Percentiles rank a stretch among this genome's conserved stretches.
Conservation (phyloP, 2,888 invertebrate species). For the Lasioglossum oenotherae region DNA sequence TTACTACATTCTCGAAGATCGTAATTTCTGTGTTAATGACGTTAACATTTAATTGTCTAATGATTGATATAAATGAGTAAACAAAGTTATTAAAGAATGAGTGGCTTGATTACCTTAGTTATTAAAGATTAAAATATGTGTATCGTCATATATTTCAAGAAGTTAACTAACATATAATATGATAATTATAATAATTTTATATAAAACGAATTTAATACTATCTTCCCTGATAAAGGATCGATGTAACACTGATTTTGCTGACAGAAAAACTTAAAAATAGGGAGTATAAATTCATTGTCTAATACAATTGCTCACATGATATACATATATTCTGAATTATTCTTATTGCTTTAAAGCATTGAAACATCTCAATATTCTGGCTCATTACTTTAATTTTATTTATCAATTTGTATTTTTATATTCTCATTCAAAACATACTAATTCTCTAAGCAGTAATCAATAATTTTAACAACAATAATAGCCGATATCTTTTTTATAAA, state of each 20-base stretch:
- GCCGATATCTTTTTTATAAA: neutral
- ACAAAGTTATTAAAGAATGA: neutral
- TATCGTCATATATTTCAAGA: neutral
- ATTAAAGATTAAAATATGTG: neutral
- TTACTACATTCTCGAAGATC: neutral
- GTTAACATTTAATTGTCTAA: neutral
- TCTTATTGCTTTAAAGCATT: neutral
- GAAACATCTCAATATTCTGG: neutral
- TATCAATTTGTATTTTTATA: neutral
- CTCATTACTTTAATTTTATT: neutral
- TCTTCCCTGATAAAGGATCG: neutral
- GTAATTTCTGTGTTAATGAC: neutral
- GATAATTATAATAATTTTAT: neutral
- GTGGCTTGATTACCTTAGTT: neutral
- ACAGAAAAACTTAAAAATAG: neutral
- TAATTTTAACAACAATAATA: slow-evolving; percentile 15
- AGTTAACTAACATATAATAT: neutral
- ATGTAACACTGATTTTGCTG: neutral
- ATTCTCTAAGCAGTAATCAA: neutral
- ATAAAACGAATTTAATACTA: neutral
- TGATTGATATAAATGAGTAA: neutral
- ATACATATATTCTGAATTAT: neutral
- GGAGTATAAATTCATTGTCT: neutral
- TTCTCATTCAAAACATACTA: neutral
- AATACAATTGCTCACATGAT: neutral